phyloP scores from a whole-genome alignment of 92 coral and sea anemone species.

The Zoanthus sansibaricus region DNA sequence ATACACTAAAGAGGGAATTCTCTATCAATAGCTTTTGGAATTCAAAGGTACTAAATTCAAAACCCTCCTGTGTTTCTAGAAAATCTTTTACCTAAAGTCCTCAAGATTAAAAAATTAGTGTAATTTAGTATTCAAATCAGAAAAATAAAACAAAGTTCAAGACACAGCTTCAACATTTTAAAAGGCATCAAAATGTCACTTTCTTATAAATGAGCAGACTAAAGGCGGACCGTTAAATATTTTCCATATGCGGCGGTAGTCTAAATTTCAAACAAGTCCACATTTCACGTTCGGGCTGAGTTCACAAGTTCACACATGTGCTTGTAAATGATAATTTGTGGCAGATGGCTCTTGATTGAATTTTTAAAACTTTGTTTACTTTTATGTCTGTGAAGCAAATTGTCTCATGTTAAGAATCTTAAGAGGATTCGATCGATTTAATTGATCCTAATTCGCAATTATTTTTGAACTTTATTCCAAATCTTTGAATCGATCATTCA shows the following conservation, averaged over 20 bases:
- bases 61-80: not conserved
- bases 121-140: not conserved
- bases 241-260: not conserved
- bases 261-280: not conserved
- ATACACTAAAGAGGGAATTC: not conserved
- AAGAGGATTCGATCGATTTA: too few relatives aligned
- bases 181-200: not conserved
- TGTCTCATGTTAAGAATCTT: too few relatives aligned
- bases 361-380: not conserved
- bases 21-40: not conserved
- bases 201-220: not conserved
- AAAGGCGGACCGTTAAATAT: not conserved
- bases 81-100: not conserved
- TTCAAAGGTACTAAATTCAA: not conserved
- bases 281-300: not conserved
- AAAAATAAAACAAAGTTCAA: not conserved
- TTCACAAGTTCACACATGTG: conserved; percentile 50
- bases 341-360: not conserved
- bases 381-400: too few relatives aligned
- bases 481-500: too few relatives aligned
- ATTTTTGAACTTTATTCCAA: too few relatives aligned
- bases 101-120: not conserved
- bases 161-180: not conserved
- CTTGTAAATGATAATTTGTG: conserved; percentile 7
- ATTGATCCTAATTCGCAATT: too few relatives aligned